Base-by-base conservation (phyloP, 2,888 invertebrate genomes). In the Stenodema calcarata region DNA sequence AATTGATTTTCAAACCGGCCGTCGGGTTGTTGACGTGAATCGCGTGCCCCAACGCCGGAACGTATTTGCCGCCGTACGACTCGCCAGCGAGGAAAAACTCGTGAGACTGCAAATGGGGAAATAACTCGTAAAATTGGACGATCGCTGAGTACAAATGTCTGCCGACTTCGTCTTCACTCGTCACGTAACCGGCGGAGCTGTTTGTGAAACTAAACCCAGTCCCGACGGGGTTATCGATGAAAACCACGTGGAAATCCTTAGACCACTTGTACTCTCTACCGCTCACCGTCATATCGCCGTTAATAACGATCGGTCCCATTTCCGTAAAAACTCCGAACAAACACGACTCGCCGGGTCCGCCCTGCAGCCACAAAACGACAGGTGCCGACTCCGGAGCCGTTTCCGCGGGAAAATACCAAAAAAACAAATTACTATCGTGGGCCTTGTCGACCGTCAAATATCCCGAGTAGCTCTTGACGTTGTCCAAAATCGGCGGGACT, bases 41-140 rank as follows among this genome's bases (percentile, higher is more conserved):
- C 0, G 95, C 94, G 90, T 95, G 94, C 0, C 94, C 93, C 80
- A 96, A 91, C 0, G 97, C 96, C 0, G 98, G 98, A 0, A 94
- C 93, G 90, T 95, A 95, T 90, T 94, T 94, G 0, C 97, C 97
- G 62, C 94, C 97, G 90, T 97, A 97, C 0, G 96, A 97, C 92
- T 98, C 98, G 0, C 98, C 98, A 0, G 96, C 95, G 0, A 97
- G 94, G 92, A 94, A 98, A 91, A 98, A 97, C 73, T 95, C 95
- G 89, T 95, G 95, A 0, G 91, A 90, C 90, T 94, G 94, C 35
- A 95, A 91, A 89, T 96, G 94, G 0, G 95, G 95, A 90, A 97
- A 98, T 0, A 98, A 90, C 88, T 94, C 92, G 90, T 96, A 97
- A 90, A 98, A 96, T 91, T 98, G 98, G 62, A 92, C 91, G 2